Conservation (phyloP, 2,797 vertebrate genomes). For the Sebastes elongatus region DNA sequence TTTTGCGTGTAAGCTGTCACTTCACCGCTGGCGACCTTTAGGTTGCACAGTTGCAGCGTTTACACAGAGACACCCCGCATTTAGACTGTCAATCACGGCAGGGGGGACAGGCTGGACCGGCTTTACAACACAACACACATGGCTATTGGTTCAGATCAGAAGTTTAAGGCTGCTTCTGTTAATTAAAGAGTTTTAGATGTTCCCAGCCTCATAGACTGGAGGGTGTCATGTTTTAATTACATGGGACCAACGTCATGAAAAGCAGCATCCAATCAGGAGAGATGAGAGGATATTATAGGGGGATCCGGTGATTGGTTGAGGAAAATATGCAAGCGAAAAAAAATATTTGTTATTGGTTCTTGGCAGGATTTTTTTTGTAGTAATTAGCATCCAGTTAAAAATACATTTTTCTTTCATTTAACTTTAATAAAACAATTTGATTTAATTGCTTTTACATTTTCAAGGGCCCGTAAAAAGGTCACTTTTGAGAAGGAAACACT, state of each 20-base stretch:
- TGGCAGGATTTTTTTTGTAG: background rate
- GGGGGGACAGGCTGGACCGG: background rate
- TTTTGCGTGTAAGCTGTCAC: conserved; percentile 76
- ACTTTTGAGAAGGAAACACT: background rate
- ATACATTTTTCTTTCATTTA: rapidly evolving
- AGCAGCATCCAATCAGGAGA: conserved; percentile 19
- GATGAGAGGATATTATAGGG: background rate
- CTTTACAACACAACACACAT: background rate
- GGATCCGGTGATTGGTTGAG: background rate
- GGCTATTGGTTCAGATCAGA: background rate
- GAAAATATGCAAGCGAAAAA: background rate
- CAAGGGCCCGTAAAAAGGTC: background rate
- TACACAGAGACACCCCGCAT: conserved; percentile 48
- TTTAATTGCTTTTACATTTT: background rate
- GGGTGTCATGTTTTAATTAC: background rate
- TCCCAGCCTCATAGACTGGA: background rate
- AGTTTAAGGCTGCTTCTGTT: background rate
- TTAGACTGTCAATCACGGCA: conserved; percentile 45
- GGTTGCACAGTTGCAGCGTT: conserved; percentile 54
- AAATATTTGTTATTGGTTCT: background rate
- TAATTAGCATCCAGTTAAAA: background rate
- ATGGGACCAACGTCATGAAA: conserved; percentile 3
- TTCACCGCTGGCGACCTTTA: conserved; percentile 71
- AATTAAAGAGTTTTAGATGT: background rate
- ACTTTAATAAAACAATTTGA: background rate